Base-by-base conservation (phyloP, 2,888 invertebrate genomes). In the Zygaena filipendulae region DNA sequence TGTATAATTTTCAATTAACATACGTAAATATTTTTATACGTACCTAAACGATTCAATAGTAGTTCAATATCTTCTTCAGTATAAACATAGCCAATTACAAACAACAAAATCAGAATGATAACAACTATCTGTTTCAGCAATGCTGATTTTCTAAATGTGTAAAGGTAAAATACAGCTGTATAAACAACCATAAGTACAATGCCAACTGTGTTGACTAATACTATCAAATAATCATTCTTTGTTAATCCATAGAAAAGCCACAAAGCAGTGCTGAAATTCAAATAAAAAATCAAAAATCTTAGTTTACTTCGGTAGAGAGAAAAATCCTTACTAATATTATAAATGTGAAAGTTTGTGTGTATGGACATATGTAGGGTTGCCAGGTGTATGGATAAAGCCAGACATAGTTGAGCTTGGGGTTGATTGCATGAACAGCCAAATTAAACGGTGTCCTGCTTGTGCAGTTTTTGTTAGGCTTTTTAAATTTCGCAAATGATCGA, bases 171-270 rank as follows among this genome's bases (percentile, higher is more conserved):
- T 39, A 89, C 82, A 20, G 85, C 46, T 3, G 86, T 81, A 55
- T 94, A 94, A 13, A 79, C 62, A 24, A 86, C 60, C 81, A 92
- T 91, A 25, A 93, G 70, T 7, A 82, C 61, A 3, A 87, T 59
- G 9, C 94, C 94, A 45, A 92, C 83, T 16, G 81, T 64, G 59
- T 95, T 95, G 1, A 93, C 91, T 48, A 87, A 63, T 27, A 89
- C 80, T 42, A 94, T 81, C 33, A 87, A 88, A 28, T 71, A 69
- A 53, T 94, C 92, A 39, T 81, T 66, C 46, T 90, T 90, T 30
- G 88, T 62, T 38, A 87, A 69, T 16, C 92, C 93, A 69, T 95
- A 95, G 25, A 88, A 75, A 16, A 92, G 63, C 94, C 94, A 94
- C 31, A 92, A 70, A 42, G 84, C 84, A 49, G 88, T 86, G 38